Evolutionary conservation across 2,113 vertebrate genomes (phyloP), one percentile per base, ranked within the genome.

Genomic region (Ibidorhyncha struthersii): DNA sequence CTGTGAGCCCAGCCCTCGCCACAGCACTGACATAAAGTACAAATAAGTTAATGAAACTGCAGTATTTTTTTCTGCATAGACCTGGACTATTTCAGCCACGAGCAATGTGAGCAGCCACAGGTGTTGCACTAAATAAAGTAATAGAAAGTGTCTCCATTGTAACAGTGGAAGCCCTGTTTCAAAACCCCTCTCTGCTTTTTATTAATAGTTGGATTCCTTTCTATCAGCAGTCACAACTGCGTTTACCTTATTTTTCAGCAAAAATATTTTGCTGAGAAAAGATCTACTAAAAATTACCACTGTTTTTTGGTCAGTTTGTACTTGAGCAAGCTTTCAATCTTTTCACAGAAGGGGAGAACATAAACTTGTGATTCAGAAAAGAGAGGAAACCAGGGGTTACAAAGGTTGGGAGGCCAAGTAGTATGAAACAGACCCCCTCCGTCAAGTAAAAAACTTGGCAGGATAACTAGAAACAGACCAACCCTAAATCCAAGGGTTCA

Each of bases 391-490:
- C 98, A 98, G 98, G 96, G 98, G 98, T 99, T 98, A 98, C 97
- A 98, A 96, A 98, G 98, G 98, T 98, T 98, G 98, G 96, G 98
- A 98, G 98, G 98, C 98, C 98, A 98, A 98, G 98, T 97, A 98
- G 98, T 98, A 98, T 98, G 98, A 98, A 98, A 98, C 98, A 98
- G 98, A 98, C 98, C 98, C 98, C 98, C 98, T 98, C 98, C 98
- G 94, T 98, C 98, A 98, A 98, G 98, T 91, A 97, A 97, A 98
- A 98, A 97, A 97, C 95, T 98, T 98, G 98, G 98, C 98, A 98
- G 98, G 97, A 98, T 99, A 99, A 99, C 98, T 98, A 98, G 98
- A 98, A 99, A 98, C 98, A 98, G 98, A 98, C 98, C 98, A 98
- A 97, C 96, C 96, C 96, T 98, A 98, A 98, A 98, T 98, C 98